phyloP scores from a whole-genome alignment of 2,797 vertebrate species.

The Antrozous pallidus region DNA sequence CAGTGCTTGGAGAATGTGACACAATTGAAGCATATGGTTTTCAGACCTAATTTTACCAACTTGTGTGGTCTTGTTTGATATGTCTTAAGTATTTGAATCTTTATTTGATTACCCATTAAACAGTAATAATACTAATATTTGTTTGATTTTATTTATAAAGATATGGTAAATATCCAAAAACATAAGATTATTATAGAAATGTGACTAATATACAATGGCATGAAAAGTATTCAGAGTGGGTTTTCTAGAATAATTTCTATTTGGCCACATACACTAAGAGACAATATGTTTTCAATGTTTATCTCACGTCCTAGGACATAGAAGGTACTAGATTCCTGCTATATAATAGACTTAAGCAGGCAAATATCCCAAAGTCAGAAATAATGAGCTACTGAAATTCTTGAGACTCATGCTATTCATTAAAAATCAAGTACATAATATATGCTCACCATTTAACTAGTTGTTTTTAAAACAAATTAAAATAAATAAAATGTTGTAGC shows the following conservation, averaged over 20 bases:
- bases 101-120: neutral
- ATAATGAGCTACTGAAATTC: neutral
- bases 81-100: neutral
- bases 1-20: neutral
- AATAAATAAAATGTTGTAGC: neutral
- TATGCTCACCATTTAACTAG: neutral
- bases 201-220: neutral
- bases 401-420: neutral
- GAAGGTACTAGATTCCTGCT: accelerated
- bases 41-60: neutral
- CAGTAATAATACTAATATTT: neutral
- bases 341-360: neutral
- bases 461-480: neutral
- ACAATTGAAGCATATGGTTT: neutral
- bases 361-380: neutral
- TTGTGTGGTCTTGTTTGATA: neutral
- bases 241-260: neutral
- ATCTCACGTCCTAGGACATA: neutral
- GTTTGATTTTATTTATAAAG: neutral
- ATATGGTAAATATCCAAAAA: neutral
- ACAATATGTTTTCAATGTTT: neutral
- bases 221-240: neutral
- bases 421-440: neutral
- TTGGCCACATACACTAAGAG: neutral
- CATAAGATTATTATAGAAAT: neutral